Conservation (phyloP, 2,888 invertebrate species). For the Rapana venosa region DNA sequence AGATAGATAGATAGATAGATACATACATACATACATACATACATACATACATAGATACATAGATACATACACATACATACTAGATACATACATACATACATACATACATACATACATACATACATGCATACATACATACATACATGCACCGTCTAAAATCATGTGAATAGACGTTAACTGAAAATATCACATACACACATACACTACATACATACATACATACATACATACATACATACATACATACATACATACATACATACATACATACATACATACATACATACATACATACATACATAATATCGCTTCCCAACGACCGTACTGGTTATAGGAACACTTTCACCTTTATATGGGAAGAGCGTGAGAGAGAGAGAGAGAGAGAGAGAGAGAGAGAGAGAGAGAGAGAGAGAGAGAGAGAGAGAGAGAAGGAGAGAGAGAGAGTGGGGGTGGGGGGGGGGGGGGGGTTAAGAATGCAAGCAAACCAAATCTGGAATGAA, state of each 20-base stretch:
- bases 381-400: background rate
- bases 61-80: no score
- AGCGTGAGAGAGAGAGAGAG: background rate
- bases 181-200: no score
- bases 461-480: background rate
- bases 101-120: slow-evolving; percentile 19
- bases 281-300: no score
- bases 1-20: no score
- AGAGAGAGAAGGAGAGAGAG: slow-evolving; percentile 39
- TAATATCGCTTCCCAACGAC: no score
- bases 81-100: background rate
- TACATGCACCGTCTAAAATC: no score
- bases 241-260: background rate
- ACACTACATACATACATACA: no score
- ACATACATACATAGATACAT: no score
- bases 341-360: no score
- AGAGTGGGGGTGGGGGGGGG: slow-evolving; percentile 29
- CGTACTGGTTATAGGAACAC: no score
- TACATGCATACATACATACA: slow-evolving; percentile 23
- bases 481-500: no score
- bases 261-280: slow-evolving; percentile 1
- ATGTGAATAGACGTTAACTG: background rate
- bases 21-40: background rate
- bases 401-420: slow-evolving; percentile 35
- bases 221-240: slow-evolving; percentile 10